A percentile compares a stretch with the other conserved stretches of the same genome.
Conservation (phyloP, 2,797 vertebrate genomes). For the Rousettus madagascariensis region DNA sequence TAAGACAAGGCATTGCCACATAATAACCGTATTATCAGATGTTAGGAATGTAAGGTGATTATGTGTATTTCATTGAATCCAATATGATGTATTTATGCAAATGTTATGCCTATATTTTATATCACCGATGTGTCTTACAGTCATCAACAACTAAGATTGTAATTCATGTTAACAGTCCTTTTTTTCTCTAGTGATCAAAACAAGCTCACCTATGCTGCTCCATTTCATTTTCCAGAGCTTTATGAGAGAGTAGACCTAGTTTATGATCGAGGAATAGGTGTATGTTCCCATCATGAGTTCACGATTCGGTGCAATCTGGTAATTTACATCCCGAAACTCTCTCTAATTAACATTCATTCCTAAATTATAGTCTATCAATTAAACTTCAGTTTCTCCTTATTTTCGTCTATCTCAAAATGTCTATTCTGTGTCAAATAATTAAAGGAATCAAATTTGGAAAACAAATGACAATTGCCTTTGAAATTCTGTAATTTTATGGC, state of each 20-base stretch:
- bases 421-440: constrained; percentile 5
- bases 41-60: not conserved
- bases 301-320: not conserved
- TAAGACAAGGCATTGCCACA: not conserved
- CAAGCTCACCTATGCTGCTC: not conserved
- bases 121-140: not conserved
- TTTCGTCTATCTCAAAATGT: constrained; percentile 10
- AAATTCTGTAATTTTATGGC: not conserved
- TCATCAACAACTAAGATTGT: not conserved
- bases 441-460: constrained; percentile 34
- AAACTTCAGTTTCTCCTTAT: not conserved
- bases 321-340: not conserved
- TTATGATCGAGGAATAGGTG: not conserved
- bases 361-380: not conserved
- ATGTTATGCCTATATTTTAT: not conserved
- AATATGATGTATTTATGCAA: not conserved
- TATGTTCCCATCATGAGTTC: not conserved
- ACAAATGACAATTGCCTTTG: constrained; percentile 33
- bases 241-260: not conserved
- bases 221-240: not conserved
- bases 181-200: not conserved
- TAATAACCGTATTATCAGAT: not conserved
- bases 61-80: not conserved
- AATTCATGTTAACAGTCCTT: not conserved
- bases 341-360: not conserved